These are phyloP conservation scores for Hirtodrosophila cameraria DNA, from an alignment of 2,888 invertebrate species.

Conservation along the genomic window DNA sequence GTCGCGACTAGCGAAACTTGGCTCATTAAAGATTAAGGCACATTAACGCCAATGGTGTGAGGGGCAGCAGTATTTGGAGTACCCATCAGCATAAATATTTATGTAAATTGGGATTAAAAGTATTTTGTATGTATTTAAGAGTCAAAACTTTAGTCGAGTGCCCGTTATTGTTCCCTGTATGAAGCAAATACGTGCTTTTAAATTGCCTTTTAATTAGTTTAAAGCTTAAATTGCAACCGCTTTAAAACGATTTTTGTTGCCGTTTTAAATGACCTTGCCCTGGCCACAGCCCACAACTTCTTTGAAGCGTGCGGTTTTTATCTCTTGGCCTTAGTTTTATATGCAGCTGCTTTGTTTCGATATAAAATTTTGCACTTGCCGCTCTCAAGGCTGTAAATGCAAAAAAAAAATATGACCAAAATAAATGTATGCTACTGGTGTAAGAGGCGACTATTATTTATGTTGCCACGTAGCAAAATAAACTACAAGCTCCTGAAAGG, in stretches of 20 bases:
- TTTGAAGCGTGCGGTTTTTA: slow-evolving; percentile 24
- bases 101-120: slow-evolving; percentile 75
- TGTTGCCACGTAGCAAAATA: slow-evolving; percentile 42
- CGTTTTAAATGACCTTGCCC: slow-evolving; percentile 30
- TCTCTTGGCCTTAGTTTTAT: slow-evolving; percentile 48
- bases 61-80: slow-evolving; percentile 48
- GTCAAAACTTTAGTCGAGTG: slow-evolving; percentile 44
- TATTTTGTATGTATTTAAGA: slow-evolving; percentile 65
- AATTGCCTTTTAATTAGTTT: slow-evolving; percentile 67
- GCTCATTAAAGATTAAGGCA: slow-evolving; percentile 78
- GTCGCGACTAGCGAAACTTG: slow-evolving; percentile 64
- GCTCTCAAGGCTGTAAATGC: slow-evolving; percentile 46
- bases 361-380: slow-evolving; percentile 44
- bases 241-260: slow-evolving; percentile 22
- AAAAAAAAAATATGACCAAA: slow-evolving; percentile 19
- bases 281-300: slow-evolving; percentile 9
- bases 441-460: slow-evolving; percentile 49
- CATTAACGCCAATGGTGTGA: slow-evolving; percentile 68
- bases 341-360: slow-evolving; percentile 43
- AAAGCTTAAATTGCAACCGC: slow-evolving; percentile 30
- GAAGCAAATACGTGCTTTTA: slow-evolving; percentile 17
- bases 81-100: slow-evolving; percentile 77
- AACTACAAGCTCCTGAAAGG: slow-evolving; percentile 44
- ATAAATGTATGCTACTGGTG: slow-evolving; percentile 43
- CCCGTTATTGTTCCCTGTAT: slow-evolving; percentile 6